Evolutionary conservation across 2,888 invertebrate species (phyloP).

Genomic region (Autographa pulchrina): DNA sequence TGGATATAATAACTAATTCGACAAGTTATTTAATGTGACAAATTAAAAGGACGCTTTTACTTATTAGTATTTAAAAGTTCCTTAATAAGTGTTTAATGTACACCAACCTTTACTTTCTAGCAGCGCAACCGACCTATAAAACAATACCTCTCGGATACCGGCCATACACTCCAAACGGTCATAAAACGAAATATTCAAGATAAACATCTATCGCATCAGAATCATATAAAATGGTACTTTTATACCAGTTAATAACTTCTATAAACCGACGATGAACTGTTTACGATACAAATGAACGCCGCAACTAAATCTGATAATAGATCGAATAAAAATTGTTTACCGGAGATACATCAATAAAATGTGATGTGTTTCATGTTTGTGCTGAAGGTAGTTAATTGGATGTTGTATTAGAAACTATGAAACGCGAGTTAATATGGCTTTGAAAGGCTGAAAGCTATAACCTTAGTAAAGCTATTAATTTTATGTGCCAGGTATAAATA

Average conservation of each 20-base stretch:
- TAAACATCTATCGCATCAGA: conserved; percentile 82
- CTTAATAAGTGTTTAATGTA: conserved; percentile 11
- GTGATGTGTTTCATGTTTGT: conserved; percentile 18
- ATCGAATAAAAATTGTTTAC: conserved; percentile 59
- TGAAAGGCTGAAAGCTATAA: not conserved
- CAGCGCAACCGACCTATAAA: conserved; percentile 52
- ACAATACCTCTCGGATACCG: conserved; percentile 66
- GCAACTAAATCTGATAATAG: conserved; percentile 51
- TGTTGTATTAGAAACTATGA: conserved; percentile 27
- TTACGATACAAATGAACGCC: conserved; percentile 41
- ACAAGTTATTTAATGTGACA: too few relatives aligned
- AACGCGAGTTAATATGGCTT: not conserved
- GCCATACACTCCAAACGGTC: conserved; percentile 62
- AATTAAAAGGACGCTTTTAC: too few relatives aligned
- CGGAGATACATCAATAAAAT: conserved; percentile 42
- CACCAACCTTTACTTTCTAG: conserved; percentile 33
- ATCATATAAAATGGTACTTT: conserved; percentile 81
- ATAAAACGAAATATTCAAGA: conserved; percentile 79
- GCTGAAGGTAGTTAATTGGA: conserved; percentile 39
- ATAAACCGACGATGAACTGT: conserved; percentile 69
- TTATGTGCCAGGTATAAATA: too few relatives aligned
- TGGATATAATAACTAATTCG: too few relatives aligned
- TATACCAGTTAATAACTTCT: conserved; percentile 82
- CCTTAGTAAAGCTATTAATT: not conserved
- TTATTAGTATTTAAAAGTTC: too few relatives aligned